A percentile compares a stretch with the other conserved stretches of the same genome.
Conservation (phyloP, 1,140 invertebrate species). For the Eufriesea mexicana region DNA sequence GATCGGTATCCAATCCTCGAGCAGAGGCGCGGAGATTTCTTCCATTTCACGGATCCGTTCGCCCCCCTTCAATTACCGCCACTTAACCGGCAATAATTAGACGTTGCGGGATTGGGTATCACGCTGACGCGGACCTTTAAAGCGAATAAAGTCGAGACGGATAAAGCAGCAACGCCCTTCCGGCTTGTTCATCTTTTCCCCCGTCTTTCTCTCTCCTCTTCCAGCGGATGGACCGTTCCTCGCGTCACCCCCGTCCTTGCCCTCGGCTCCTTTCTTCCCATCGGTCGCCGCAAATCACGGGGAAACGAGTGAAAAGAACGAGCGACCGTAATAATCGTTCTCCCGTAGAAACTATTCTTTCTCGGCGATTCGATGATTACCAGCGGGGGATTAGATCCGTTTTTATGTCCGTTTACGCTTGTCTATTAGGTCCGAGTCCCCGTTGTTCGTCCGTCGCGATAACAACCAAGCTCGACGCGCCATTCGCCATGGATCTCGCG, state of each 20-base stretch:
- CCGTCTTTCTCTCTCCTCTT: background rate
- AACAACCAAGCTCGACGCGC: too few species aligned
- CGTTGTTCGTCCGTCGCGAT: too few species aligned
- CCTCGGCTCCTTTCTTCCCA: constrained; percentile 40
- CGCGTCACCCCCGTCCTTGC: too few species aligned
- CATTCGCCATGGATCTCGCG: too few species aligned
- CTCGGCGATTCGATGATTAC: background rate
- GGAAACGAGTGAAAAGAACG: constrained; percentile 46
- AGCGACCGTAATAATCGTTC: constrained; percentile 46
- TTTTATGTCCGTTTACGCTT: constrained; percentile 35
- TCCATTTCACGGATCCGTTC: constrained; percentile 78
- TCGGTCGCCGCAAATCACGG: constrained; percentile 54
- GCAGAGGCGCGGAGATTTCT: constrained; percentile 67
- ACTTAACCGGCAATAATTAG: constrained; percentile 80
- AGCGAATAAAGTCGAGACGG: constrained; percentile 70
- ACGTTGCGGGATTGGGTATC: constrained; percentile 73
- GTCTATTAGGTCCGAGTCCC: background rate
- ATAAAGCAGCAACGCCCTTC: constrained; percentile 62
- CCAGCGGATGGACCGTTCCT: background rate
- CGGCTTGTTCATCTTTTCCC: constrained; percentile 33
- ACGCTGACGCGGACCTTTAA: constrained; percentile 71
- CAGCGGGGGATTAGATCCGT: constrained; percentile 12
- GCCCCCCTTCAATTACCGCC: constrained; percentile 76
- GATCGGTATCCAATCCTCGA: constrained; percentile 67
- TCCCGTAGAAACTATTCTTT: constrained; percentile 19